Evolutionary conservation across 2,113 vertebrate genomes (phyloP), one percentile per base, ranked within the genome.

Genomic region (Elephantulus edwardii): DNA sequence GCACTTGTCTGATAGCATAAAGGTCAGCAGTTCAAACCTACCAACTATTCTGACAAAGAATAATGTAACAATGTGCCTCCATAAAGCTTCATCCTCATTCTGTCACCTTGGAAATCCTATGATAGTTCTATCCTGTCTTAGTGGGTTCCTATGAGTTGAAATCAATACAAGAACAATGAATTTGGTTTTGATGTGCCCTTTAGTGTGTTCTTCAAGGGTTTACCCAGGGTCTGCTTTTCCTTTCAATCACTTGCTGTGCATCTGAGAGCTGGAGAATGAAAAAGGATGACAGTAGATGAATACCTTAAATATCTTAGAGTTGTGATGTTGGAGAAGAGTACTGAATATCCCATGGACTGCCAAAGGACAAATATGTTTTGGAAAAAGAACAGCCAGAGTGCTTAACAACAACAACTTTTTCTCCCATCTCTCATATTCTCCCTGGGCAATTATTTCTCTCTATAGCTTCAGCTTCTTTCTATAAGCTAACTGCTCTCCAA

Each of bases 141-240:
- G 12, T 13, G 60, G 30, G 30, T 62, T 33, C 10, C 19, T 33
- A 33, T 62, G 30, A 33, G 30, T 62, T 33, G 4, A 30, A 14
- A 62, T 30, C 26, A 33, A 17, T 26, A 30, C 2, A 11, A 30
- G 30, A 10, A 12, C 9, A 33, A 12, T 62, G 60, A 30, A 33
- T 33, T 62, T 62, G 48, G 48, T 50, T 50, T 50, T 8, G 28
- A 14, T 12, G 16, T 66, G 10, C 58, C 56, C 50, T 88, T 81
- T 85, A 81, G 56, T 78, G 35, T 86, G 19, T 71, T 86, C 75
- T 64, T 85, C 40, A 82, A 48, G 76, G 19, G 88, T 77, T 72
- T 89, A 35, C 60, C 70, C 30, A 42, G n/a, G 40, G 24, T 20
- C 17, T 38, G 17, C 46, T 78, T 89, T 35, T 76, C 50, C 24